Evolutionary conservation across 92 coral and sea anemone species (phyloP), one percentile per base, ranked within the genome.

Genomic region (Porites cylindrica): DNA sequence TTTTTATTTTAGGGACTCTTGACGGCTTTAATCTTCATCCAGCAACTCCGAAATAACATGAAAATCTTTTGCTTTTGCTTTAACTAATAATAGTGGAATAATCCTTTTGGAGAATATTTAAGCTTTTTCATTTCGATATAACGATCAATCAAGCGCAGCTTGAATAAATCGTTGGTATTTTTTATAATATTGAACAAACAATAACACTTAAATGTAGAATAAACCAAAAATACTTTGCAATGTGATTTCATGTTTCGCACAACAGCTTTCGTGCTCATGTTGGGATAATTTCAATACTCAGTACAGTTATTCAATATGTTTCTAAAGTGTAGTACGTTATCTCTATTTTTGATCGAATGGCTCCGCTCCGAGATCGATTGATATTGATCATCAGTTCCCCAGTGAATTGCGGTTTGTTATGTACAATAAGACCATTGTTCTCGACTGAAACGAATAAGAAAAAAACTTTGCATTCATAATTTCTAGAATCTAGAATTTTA

Each of bases 161-260:
- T 56, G 3, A 56, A 56, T 56, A 56, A 56, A 56, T 56, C 17
- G 19, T 26, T 17, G 9, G n/a, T 24, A 20, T 67, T 24, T 18
- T 5, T 10, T 67, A 24, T n/a, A 72, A 72, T 72, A 72, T 72
- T 50, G 26, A 47, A 43, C 59, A 56, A 56, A 56, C 61, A 56
- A 56, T 56, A 56, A 56, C 16, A 56, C 61, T 56, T 38, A 38
- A 38, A 38, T 38, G 47, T 10, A 51, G 18, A 7, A 50, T 18
- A 51, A 51, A 13, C 19, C 32, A 3, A 18, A 32, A 6, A 18
- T 50, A 52, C 61, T 73, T 70, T 82, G 78, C n/a, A 62, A 43
- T 70, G 76, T 70, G 86, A 82, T 70, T 82, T 82, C 86, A 76
- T 70, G 85, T 81, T 69, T 16, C 54, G 6, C 24, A 12, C 66